Base-by-base conservation (phyloP, 2,888 invertebrate species). In the Brenthis daphne region DNA sequence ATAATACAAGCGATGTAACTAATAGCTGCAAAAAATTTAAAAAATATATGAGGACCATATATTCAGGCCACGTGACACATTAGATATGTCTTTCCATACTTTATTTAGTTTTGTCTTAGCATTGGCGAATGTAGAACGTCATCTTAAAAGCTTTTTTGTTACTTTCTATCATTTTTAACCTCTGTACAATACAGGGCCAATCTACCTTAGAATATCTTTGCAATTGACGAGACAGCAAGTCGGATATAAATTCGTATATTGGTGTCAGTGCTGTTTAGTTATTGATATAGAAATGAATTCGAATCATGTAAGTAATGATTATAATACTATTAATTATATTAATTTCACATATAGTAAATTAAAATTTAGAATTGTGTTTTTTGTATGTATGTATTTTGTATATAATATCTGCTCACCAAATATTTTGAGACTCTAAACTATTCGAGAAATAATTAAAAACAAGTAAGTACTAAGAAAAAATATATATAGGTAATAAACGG, bases 211-310 rank as follows among this genome's bases (percentile, higher is more conserved):
- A 61, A 8, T 29, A 61, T 61, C 61, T 61, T 61, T 12, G 33
- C 50, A 51, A 33, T 58, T 48, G 24, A 58, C 24, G 14, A n/a
- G 48, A n/a, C 1, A 12, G 29, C 58, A 48, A 48, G 47, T 58
- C 14, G 6, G 47, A 29, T 58, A 68, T 48, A 65, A 64, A 64
- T 57, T 68, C 63, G 72, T 72, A 55, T 71, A 54, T 29, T 66
- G 64, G 70, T 75, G 74, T 72, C 68, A 68, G 24, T 71, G 64
- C 20, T 29, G 6, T 63, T n/a, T 57, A 48, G 47, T 58, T 50
- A 11, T 16, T 58, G 47, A 55, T 60, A 55, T 80, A 79, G 80
- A 80, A 75, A 73, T 80, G 74, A 77, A 64, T 63, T 56, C 70
- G 11, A 76, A 76, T 72, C 72, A 76, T 64, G 80, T 80, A 55